Conservation (phyloP, 2,797 vertebrate genomes). For the Megaceryle alcyon region DNA sequence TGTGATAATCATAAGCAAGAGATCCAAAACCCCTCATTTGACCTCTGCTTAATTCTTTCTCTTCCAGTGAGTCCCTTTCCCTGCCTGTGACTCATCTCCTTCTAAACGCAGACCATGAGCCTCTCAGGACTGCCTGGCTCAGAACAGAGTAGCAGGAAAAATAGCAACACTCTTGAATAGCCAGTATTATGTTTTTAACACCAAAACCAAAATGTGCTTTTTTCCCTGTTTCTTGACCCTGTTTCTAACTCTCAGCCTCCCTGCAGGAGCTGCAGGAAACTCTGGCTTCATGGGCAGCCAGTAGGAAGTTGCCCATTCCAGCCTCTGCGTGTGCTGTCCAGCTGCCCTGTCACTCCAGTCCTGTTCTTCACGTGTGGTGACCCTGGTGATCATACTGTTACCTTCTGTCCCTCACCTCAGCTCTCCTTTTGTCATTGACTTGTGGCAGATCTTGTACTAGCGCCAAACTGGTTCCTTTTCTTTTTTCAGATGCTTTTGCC, state of each 20-base stretch:
- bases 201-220: background rate
- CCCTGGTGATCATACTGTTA: background rate
- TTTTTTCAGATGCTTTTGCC: background rate
- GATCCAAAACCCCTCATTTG: conserved; percentile 1
- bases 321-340: background rate
- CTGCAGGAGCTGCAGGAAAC: too few species aligned
- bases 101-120: conserved; percentile 37
- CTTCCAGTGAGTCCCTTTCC: conserved; percentile 43
- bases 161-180: conserved; percentile 40
- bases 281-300: background rate
- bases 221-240: background rate
- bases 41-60: conserved; percentile 30
- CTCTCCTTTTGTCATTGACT: background rate
- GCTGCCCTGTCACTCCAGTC: background rate
- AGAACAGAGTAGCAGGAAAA: conserved; percentile 18
- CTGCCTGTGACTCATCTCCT: conserved; percentile 60
- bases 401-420: background rate
- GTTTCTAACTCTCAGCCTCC: background rate
- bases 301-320: background rate
- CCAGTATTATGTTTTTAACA: background rate
- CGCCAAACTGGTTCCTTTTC: background rate
- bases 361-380: background rate
- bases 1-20: background rate
- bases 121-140: conserved; percentile 47
- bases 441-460: background rate